A percentile compares a stretch with the other conserved stretches of the same genome.
These are phyloP conservation scores for Ochropacha duplaris DNA, from an alignment of 2,888 invertebrate genomes.

Conservation along the genomic window DNA sequence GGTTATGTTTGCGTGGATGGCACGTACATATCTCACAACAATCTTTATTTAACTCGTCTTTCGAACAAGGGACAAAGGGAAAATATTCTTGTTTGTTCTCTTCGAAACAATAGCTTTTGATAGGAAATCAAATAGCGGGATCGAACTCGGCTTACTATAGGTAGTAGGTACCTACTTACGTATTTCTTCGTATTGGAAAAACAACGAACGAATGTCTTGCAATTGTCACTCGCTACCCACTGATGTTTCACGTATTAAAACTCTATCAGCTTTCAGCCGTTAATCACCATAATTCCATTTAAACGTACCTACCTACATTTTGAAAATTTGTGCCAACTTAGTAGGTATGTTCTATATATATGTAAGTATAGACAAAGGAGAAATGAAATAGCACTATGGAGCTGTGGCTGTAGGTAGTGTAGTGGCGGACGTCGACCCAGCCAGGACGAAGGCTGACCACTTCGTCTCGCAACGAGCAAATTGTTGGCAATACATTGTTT, in stretches of 20 bases:
- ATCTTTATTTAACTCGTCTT: neutral
- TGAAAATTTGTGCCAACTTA: no score
- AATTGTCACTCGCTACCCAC: neutral
- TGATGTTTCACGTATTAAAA: no score
- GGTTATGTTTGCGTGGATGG: neutral
- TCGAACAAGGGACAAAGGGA: neutral
- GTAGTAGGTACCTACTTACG: no score
- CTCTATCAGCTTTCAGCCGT: no score
- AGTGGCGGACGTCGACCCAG: neutral
- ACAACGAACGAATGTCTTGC: neutral
- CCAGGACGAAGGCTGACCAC: neutral
- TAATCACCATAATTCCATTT: no score
- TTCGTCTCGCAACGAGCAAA: neutral
- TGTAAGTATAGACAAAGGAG: neutral
- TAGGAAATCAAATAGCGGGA: neutral
- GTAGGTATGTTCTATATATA: no score
- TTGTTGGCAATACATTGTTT: constrained; percentile 1
- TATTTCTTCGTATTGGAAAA: no score
- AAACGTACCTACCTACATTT: no score
- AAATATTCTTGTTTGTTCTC: neutral
- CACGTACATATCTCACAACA: neutral
- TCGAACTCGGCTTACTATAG: neutral
- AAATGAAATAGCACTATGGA: neutral
- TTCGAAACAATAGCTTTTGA: neutral
- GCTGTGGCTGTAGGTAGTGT: neutral